Base-by-base conservation (phyloP, 2,888 invertebrate species). In the Desoria tigrina region DNA sequence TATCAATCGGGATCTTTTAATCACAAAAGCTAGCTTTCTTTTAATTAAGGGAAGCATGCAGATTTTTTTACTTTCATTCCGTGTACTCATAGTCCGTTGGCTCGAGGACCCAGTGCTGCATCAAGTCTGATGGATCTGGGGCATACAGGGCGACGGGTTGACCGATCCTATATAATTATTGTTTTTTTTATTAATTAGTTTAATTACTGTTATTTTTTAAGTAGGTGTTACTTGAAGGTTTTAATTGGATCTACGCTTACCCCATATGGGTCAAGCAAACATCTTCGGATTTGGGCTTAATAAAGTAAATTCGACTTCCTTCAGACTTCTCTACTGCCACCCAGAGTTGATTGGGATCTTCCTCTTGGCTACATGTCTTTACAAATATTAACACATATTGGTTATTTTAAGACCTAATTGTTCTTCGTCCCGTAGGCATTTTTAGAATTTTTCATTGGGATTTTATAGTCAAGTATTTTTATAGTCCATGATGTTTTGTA, bases 201-300 rank as follows among this genome's bases (percentile, higher is more conserved):
- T n/a, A n/a, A n/a, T n/a, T 32, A 32, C 32, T 32, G 32, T 7
- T 32, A 32, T 32, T 32, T 32, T 32, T n/a, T n/a, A n/a, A n/a
- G 9, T 39, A 11, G 39, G 14, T 39, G 39, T 14, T 39, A 39
- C 9, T n/a, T n/a, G n/a, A n/a, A n/a, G n/a, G n/a, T n/a, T n/a
- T n/a, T n/a, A n/a, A n/a, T n/a, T n/a, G n/a, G 11, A 9, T 9
- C n/a, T 7, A 21, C 49, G 3, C 26, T 37, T 57, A 57, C 57
- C 57, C 57, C 57, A 57, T 39, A 42, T 57, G 28, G 18, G 57
- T 57, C 57, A 57, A 57, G 42, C 57, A 57, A 6, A 57, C 57
- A 21, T 57, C 57, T 57, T 57, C 57, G 18, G 57, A 39, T 57
- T 42, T 39, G 6, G 57, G 57, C 37, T 57, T 57, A 11, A 57